Conservation (phyloP, 2,113 vertebrate species). For the Lathamus discolor region DNA sequence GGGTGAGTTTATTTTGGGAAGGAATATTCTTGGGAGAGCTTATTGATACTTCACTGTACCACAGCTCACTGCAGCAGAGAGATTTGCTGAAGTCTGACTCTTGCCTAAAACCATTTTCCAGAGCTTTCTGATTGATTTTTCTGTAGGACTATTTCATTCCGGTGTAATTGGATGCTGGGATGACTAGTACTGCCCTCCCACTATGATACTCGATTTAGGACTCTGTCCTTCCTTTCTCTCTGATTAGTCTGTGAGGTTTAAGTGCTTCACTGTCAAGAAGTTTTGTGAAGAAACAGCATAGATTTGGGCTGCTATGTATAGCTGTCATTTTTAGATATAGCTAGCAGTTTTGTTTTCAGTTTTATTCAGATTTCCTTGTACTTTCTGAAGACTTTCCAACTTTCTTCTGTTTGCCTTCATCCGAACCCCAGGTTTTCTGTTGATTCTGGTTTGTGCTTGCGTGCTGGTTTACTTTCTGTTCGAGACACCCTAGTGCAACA, state of each 20-base stretch:
- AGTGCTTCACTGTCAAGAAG: neutral
- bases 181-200: neutral
- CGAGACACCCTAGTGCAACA: neutral
- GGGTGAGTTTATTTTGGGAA: neutral
- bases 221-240: neutral
- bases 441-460: neutral
- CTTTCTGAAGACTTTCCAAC: neutral
- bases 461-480: neutral
- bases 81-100: neutral
- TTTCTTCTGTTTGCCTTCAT: neutral
- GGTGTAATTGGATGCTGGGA: neutral
- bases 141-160: neutral
- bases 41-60: neutral
- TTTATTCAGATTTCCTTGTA: neutral
- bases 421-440: neutral
- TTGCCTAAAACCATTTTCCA: constrained; percentile 61
- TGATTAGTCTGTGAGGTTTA: neutral
- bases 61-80: neutral
- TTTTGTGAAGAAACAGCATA: neutral
- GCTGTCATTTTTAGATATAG: neutral
- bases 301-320: neutral
- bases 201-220: rapidly evolving
- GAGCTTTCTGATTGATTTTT: constrained; percentile 27
- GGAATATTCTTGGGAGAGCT: neutral
- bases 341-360: neutral